phyloP scores from a whole-genome alignment of 2,113 vertebrate genomes.

The Rhagologus leucostigma region DNA sequence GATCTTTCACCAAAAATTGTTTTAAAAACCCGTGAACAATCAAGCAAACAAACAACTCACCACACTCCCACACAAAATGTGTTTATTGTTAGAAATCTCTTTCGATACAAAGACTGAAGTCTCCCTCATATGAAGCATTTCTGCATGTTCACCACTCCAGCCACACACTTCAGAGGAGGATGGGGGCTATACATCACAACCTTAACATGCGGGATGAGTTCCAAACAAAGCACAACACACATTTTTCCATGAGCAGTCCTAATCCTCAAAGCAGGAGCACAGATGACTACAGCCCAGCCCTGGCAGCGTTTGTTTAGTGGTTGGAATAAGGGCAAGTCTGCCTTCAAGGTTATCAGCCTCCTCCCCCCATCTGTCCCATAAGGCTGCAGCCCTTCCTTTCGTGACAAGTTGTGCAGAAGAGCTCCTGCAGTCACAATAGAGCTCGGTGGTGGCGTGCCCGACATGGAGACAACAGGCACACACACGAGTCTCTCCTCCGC shows the following conservation, averaged over 20 bases:
- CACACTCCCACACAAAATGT: conserved; percentile 45
- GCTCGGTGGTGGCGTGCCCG: background rate
- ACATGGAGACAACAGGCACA: background rate
- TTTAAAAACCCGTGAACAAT: background rate
- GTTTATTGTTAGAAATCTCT: conserved; percentile 53
- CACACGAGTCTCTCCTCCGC: background rate
- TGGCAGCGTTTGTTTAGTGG: background rate
- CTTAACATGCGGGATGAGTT: background rate
- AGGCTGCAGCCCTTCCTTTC: background rate
- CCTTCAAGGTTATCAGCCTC: background rate
- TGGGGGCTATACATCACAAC: conserved; percentile 21
- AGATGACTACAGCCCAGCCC: background rate
- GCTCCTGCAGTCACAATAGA: background rate
- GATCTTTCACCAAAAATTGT: background rate
- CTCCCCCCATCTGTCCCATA: background rate
- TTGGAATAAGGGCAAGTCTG: background rate
- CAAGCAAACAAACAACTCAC: conserved; percentile 44
- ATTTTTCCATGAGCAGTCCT: conserved; percentile 21
- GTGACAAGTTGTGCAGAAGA: background rate
- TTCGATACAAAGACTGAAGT: background rate
- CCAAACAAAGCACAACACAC: conserved; percentile 36
- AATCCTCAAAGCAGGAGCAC: conserved; percentile 4
- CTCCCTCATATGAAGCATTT: conserved; percentile 8
- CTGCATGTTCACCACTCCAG: conserved; percentile 27
- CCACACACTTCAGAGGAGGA: conserved; percentile 2